phyloP scores from a whole-genome alignment of 2,888 invertebrate genomes.

The Conistra vaccinii region DNA sequence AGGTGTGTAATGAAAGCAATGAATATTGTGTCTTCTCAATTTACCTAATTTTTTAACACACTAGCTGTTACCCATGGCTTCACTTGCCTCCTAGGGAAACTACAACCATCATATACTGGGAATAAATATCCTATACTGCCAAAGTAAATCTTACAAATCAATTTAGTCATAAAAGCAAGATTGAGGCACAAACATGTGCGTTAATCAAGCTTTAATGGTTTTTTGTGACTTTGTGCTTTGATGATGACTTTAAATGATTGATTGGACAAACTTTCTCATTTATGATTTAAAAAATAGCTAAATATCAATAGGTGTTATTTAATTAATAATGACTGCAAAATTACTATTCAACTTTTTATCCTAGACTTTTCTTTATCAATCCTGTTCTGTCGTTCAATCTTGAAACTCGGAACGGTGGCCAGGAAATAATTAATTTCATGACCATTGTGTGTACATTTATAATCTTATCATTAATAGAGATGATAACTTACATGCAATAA shows the following conservation, averaged over 20 bases:
- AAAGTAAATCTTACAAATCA: background rate
- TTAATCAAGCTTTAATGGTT: too few species aligned
- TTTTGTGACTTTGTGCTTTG: too few species aligned
- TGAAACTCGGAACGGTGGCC: background rate
- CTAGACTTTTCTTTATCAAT: background rate
- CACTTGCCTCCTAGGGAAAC: background rate
- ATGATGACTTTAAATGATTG: too few species aligned
- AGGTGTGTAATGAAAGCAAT: background rate
- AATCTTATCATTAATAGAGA: slow-evolving; percentile 12
- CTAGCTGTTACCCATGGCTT: background rate
- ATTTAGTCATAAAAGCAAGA: background rate
- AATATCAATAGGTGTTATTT: background rate
- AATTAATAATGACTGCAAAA: background rate
- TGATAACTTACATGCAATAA: slow-evolving; percentile 37
- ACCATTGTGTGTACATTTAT: background rate
- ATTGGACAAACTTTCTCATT: background rate
- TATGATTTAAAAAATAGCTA: background rate
- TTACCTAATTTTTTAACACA: background rate
- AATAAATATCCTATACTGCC: background rate
- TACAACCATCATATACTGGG: background rate
- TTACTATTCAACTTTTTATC: background rate
- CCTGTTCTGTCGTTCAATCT: background rate
- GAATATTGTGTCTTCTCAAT: background rate
- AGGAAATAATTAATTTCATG: slow-evolving; percentile 33
- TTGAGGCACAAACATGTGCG: background rate